phyloP scores from a whole-genome alignment of 23 tunicate genomes.

The Corella eumyota region DNA sequence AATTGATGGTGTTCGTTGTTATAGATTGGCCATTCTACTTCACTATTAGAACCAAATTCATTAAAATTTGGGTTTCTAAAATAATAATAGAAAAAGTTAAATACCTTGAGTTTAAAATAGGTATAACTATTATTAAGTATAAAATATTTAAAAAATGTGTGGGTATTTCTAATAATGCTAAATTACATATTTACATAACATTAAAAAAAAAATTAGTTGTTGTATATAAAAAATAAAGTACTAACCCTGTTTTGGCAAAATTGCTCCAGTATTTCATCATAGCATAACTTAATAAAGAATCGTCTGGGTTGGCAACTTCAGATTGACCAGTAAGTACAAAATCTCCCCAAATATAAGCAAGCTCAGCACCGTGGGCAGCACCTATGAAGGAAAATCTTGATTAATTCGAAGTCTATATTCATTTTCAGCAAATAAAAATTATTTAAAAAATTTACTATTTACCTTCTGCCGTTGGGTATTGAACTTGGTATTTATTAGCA shows the following conservation, averaged over 20 bases:
- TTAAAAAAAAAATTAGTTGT: not conserved
- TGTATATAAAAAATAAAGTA: not conserved
- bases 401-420: too few species aligned
- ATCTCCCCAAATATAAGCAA: slow-evolving; percentile 49
- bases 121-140: too few species aligned
- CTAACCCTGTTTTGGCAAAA: slow-evolving; percentile 53
- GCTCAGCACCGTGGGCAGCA: slow-evolving; percentile 31
- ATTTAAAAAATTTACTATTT: slow-evolving; percentile 1
- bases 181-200: too few species aligned
- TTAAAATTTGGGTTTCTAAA: slow-evolving; percentile 27
- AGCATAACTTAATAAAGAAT: slow-evolving; percentile 9
- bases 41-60: slow-evolving; percentile 9
- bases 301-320: slow-evolving; percentile 24
- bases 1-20: not conserved
- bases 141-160: too few species aligned
- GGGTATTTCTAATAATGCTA: too few species aligned
- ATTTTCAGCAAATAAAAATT: too few species aligned
- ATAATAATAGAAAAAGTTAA: too few species aligned
- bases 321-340: not conserved
- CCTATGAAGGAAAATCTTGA: too few species aligned
- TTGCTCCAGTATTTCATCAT: slow-evolving; percentile 43
- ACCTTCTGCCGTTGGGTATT: slow-evolving; percentile 32
- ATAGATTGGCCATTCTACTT: slow-evolving; percentile 25
- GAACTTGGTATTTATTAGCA: slow-evolving; percentile 2
- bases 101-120: too few species aligned